Base-by-base conservation (phyloP, 2,797 vertebrate species). In the Notolabrus celidotus region DNA sequence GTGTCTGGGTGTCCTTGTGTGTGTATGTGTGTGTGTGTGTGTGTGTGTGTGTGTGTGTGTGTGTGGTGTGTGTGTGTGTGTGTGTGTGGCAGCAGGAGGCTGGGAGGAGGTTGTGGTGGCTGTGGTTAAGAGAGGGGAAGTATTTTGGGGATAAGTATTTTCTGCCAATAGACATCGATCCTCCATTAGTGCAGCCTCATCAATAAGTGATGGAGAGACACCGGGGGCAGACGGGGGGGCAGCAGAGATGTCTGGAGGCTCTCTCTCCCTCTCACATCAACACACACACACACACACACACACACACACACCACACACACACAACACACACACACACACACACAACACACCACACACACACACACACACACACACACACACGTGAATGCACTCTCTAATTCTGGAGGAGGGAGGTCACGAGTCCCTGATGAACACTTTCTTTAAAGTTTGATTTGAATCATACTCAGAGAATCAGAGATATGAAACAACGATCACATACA, bases 191-290 rank as follows among this genome's bases (percentile, higher is more conserved):
- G 82, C 63, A 76, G 70, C 69, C 74, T 90, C 87, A 88, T 93
- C 87, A 90, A 94, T 92, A 93, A 93, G 85, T 89, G 83, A 93
- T 92, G 87, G 55, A 68, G 75, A 77, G 78, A 73, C 80, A 87
- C 66, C 65, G 34, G 80, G 76, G 72, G 78, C 77, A 92, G 85
- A 90, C 89, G 88, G 69, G 27, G 66, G 83, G 82, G 80, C 79
- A 84, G 86, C 63, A 85, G 66, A 81, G 71, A 84, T 54, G 84
- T 88, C 89, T 91, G 82, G 85, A 83, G 43, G 20, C 25, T 36
- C 39, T 53, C 53, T 33, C 25, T 16, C 41, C 43, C 17, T 38
- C 31, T 5, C 17, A n/a, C 61, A 31, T 61, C 6, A 31, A 51
- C 46, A 29, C n/a, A 47, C 31, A 46, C 31, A 34, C 52, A 25